Evolutionary conservation across 2,888 invertebrate species (phyloP), one percentile per base, ranked within the genome.

Genomic region (Venustoraphidia nigricollis): DNA sequence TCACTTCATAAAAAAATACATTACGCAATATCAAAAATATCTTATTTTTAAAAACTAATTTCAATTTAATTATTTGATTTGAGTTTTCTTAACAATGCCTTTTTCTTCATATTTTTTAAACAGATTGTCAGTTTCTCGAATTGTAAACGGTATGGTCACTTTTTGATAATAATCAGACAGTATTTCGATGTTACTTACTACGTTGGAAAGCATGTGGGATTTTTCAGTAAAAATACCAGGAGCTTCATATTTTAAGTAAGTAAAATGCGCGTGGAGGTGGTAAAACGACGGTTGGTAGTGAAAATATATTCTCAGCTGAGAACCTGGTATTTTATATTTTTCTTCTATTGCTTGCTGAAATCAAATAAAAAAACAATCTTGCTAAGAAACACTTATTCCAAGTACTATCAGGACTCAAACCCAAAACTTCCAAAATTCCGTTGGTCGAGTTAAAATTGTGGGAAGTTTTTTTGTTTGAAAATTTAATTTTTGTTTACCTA

Each of bases 241-340:
- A 1, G 85, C 82, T 56, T 89, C 86, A 68, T 82, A 82, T 42
- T 76, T 74, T 3, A 95, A 63, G 49, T 80, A 79, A 10, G 89
- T 89, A 60, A 95, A 90, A 66, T 98, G 97, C 0, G 97, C 76
- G 64, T 98, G 97, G 1, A 98, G 71, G 63, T 97, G 95, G 67
- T 94, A 96, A 69, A 93, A 98, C 0, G 94, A 90, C 0, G 97
- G 97, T 60, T 93, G 95, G 67, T 97, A 97, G 65, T 97, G 96
- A 0, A 96, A 64, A 64, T 87, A 97, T 52, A 89, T 76, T 27
- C 94, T 75, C 34, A 96, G 65, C 60, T 89, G 81, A 6, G 77
- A 75, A 11, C 72, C 65, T 4, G 75, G 67, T 1, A 97, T 57
- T 10, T 76, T 76, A 67, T 86, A 96, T 58, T 84, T 87, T 36